Conservation (phyloP, 2,888 invertebrate species). For the Acronicta aceris region DNA sequence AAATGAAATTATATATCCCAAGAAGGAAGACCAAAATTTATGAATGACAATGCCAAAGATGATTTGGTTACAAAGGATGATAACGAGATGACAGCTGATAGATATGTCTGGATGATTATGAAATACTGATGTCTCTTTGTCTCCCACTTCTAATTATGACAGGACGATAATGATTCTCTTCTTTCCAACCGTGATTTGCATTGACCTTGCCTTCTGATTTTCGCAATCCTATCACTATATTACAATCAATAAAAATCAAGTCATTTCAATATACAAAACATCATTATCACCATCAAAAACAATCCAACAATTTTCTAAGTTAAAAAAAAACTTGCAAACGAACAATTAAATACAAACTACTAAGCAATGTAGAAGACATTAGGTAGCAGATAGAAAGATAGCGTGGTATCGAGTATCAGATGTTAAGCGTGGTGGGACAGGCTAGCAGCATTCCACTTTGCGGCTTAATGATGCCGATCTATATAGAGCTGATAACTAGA, state of each 20-base stretch:
- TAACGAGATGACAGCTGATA: too few relatives aligned
- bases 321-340: conserved; percentile 16
- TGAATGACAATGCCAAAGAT: too few relatives aligned
- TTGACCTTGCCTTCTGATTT: too few relatives aligned
- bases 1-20: too few relatives aligned
- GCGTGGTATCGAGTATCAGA: conserved; percentile 82
- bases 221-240: too few relatives aligned
- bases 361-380: conserved; percentile 50
- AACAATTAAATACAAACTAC: conserved; percentile 41
- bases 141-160: too few relatives aligned
- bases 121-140: too few relatives aligned
- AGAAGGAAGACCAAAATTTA: too few relatives aligned
- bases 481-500: conserved; percentile 68
- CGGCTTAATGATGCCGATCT: conserved; percentile 75
- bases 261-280: not conserved
- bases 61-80: too few relatives aligned
- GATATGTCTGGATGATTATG: too few relatives aligned
- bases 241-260: not conserved
- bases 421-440: conserved; percentile 80
- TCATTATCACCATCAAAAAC: conserved; percentile 15
- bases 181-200: too few relatives aligned
- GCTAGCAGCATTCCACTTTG: conserved; percentile 81
- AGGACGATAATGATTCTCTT: too few relatives aligned
- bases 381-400: conserved; percentile 83
- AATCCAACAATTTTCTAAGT: conserved; percentile 22